Evolutionary conservation across 2,113 vertebrate genomes (phyloP).

Genomic region (Carlito syrichta): DNA sequence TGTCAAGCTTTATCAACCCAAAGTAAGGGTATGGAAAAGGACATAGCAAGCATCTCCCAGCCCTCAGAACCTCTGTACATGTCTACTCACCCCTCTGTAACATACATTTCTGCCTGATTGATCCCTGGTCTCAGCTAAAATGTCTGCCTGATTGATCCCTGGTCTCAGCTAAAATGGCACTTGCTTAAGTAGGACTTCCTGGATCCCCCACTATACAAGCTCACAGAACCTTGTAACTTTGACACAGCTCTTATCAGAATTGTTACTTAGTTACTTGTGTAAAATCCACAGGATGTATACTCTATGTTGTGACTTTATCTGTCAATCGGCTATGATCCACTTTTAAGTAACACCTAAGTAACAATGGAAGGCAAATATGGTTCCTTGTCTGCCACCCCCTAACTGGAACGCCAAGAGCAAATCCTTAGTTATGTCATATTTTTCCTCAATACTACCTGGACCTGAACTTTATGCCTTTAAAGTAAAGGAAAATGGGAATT

Average conservation of each 20-base stretch:
- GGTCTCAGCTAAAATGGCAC: not conserved
- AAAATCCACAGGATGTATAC: not conserved
- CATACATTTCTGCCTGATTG: not conserved
- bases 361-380: not conserved
- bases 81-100: not conserved
- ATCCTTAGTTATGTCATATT: not conserved
- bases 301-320: not conserved
- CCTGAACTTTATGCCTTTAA: not conserved
- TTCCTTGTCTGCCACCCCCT: not conserved
- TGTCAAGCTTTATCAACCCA: no score
- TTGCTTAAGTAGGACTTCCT: not conserved
- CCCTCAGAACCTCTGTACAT: not conserved
- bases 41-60: not conserved
- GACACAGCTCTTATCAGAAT: not conserved
- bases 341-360: not conserved
- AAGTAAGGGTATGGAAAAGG: not conserved
- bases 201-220: not conserved
- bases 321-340: not conserved
- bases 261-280: constrained; percentile 1
- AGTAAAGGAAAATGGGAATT: not conserved
- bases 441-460: not conserved
- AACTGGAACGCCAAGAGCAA: not conserved
- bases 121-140: not conserved
- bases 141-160: not conserved
- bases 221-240: not conserved